Base-by-base conservation (phyloP, 2,797 vertebrate genomes). In the Novumbra hubbsi region DNA sequence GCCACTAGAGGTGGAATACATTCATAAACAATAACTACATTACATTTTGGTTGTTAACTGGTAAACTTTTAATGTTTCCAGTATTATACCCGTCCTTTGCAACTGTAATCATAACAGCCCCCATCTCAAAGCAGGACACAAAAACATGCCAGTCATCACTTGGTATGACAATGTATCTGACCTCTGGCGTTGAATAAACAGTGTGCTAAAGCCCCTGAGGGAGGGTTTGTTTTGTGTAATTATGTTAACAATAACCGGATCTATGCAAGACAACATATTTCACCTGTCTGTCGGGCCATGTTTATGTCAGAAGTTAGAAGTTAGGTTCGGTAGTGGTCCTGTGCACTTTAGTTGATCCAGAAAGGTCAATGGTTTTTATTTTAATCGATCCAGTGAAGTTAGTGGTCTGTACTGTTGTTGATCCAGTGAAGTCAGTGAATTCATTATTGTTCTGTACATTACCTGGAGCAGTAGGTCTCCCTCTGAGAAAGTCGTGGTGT, bases 381-480 rank as follows among this genome's bases (percentile, higher is more conserved):
- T 3, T 12, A 17, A 12, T 69, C 24, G n/a, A 11, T 57, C 21
- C n/a, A 12, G n/a, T 57, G n/a, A 57, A 57, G 21, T 57, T n/a
- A 57, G 68, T 17, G 17, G 71, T 45, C 7, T 45, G 41, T 45
- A 45, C 41, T 45, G 6, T 45, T 4, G 41, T 45, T 45, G 6
- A 45, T 45, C 1, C 11, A 8, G 50, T 55, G 50, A 55, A 55
- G 19, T 55, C 50, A 55, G 68, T 16, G 28, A 52, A 34, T 5
- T n/a, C 17, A 34, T 28, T 60, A 32, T 21, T 21, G 62, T 16
- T 14, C 30, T 38, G 17, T 32, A 52, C 60, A 16, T 73, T 71
- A 87, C 87, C 80, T 93, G 91, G n/a, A 94, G 92, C 72, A 94
- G 87, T 0, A 94, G 80, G 48, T 94, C 92, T 0, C 90, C 89